Conservation (phyloP, 1,140 invertebrate species). For the Lepeophtheirus salmonis region DNA sequence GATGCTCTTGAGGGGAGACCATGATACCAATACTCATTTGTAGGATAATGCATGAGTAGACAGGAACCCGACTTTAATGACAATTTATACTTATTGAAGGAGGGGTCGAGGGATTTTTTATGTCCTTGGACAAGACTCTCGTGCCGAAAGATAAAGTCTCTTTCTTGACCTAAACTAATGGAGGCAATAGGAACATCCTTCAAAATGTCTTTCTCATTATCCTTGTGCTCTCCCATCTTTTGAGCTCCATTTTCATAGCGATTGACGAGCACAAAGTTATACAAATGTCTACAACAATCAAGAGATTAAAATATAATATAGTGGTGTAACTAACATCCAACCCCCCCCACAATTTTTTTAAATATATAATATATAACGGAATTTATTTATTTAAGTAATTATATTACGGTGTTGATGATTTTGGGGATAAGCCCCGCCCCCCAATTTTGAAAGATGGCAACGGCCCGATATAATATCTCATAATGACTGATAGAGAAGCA, state of each 20-base stretch:
- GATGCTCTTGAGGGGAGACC: conserved; percentile 40
- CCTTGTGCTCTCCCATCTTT: conserved; percentile 49
- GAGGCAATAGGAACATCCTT: conserved; percentile 42
- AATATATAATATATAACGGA: no score
- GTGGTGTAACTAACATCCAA: no score
- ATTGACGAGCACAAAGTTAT: conserved; percentile 50
- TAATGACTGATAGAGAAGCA: no score
- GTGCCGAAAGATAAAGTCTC: conserved; percentile 46
- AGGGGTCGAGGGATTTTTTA: neutral
- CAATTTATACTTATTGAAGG: conserved; percentile 5
- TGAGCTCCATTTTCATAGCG: conserved; percentile 47
- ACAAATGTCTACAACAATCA: conserved; percentile 24
- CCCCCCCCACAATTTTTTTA: no score
- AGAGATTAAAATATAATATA: no score
- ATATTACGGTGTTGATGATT: no score
- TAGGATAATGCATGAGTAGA: conserved; percentile 49
- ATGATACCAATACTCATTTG: conserved; percentile 50
- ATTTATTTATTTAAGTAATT: neutral
- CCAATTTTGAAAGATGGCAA: no score
- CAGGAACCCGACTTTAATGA: conserved; percentile 42
- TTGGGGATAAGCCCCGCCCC: no score
- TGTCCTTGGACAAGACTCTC: conserved; percentile 20
- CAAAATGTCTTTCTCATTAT: conserved; percentile 46
- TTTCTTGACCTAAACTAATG: conserved; percentile 41
- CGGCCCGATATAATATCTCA: no score